These are phyloP conservation scores for Scelioninae gen. 1 DNA, from an alignment of 2,888 invertebrate species.

Conservation along the genomic window DNA sequence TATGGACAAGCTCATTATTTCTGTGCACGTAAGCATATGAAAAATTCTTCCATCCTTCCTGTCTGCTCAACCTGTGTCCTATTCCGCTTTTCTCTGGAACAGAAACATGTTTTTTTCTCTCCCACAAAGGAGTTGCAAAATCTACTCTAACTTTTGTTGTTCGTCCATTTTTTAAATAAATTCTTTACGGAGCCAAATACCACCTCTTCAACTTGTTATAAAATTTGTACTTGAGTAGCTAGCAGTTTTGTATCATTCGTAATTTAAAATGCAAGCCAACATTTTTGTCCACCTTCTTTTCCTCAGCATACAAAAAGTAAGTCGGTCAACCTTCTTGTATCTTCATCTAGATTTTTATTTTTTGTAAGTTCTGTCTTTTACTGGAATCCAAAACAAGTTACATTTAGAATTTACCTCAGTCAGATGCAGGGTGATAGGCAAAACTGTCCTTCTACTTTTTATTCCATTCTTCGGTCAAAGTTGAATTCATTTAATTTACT, in stretches of 20 bases:
- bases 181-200: conserved; percentile 20
- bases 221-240: conserved; percentile 18
- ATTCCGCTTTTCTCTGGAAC: conserved; percentile 40
- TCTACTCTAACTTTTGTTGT: conserved; percentile 25
- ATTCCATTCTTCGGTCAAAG: conserved; percentile 28
- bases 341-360: conserved; percentile 14
- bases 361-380: conserved; percentile 22
- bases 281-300: conserved; percentile 31
- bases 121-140: conserved; percentile 37
- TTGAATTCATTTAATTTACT: conserved; percentile 14
- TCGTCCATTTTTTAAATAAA: conserved; percentile 37
- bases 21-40: conserved; percentile 84
- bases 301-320: neutral
- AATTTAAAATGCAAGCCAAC: conserved; percentile 9
- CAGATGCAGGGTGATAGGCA: conserved; percentile 35
- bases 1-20: conserved; percentile 84
- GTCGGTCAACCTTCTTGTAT: conserved; percentile 16
- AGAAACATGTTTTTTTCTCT: conserved; percentile 37
- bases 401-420: neutral
- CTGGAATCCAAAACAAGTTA: conserved; percentile 26
- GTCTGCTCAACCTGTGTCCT: conserved; percentile 58
- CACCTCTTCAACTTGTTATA: conserved; percentile 19
- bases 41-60: conserved; percentile 78
- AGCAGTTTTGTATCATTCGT: conserved; percentile 12
- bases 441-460: conserved; percentile 31